Conservation (phyloP, 2,797 vertebrate species). For the Lithobates sylvaticus region DNA sequence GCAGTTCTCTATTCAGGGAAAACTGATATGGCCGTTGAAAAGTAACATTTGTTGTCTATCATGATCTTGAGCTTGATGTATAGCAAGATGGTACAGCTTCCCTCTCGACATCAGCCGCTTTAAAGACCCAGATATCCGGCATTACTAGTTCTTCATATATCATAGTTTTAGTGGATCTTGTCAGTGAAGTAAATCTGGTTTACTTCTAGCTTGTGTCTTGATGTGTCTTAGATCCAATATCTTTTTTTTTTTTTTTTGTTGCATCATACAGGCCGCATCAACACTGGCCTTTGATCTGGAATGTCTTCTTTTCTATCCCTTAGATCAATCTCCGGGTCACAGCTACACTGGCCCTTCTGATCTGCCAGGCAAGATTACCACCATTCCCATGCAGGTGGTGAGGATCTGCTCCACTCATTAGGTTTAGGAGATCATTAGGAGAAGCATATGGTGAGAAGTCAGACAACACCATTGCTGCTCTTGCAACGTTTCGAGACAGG, state of each 20-base stretch:
- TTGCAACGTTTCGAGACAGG: no score
- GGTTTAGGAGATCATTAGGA: neutral
- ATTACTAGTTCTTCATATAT: constrained; percentile 25
- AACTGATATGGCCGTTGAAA: no score
- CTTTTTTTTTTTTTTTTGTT: neutral
- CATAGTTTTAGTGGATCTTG: constrained; percentile 13
- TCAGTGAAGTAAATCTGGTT: constrained; percentile 26
- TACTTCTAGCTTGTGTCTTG: constrained; percentile 11
- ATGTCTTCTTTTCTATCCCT: constrained; percentile 33
- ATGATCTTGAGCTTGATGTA: no score
- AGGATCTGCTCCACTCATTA: constrained; percentile 12
- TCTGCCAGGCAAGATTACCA: constrained; percentile 1
- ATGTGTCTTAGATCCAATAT: constrained; percentile 28
- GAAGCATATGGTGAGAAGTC: constrained; percentile 5
- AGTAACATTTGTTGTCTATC: no score
- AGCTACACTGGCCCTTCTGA: neutral
- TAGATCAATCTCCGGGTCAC: constrained; percentile 17
- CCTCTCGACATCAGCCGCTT: neutral
- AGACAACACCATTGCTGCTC: neutral
- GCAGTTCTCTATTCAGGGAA: no score
- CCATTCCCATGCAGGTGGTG: constrained; percentile 9
- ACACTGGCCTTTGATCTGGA: constrained; percentile 32
- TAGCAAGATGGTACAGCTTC: neutral
- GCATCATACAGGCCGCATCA: constrained; percentile 26
- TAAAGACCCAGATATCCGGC: constrained; percentile 23